A percentile compares a stretch with the other conserved stretches of the same genome.
Evolutionary conservation across 1,140 invertebrate genomes (phyloP).

Genomic region (Drosophila pandora): DNA sequence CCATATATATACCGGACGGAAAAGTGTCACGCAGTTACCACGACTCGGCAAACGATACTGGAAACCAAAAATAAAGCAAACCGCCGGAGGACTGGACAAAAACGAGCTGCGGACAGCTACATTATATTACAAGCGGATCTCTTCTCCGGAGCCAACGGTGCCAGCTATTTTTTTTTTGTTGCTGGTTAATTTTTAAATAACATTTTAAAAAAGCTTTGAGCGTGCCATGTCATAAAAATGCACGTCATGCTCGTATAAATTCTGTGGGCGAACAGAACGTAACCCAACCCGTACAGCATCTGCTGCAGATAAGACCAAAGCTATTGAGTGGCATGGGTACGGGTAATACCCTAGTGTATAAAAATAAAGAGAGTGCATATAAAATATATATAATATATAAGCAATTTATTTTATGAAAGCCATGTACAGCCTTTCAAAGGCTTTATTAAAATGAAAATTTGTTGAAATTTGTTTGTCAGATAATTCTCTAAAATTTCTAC

Average conservation of each 20-base stretch:
- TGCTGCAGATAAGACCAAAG: constrained; percentile 36
- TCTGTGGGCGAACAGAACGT: constrained; percentile 6
- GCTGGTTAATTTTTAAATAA: constrained; percentile 33
- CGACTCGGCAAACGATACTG: constrained; percentile 49
- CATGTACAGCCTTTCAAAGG: no score
- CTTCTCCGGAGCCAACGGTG: constrained; percentile 1
- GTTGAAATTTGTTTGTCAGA: no score
- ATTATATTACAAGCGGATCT: constrained; percentile 46
- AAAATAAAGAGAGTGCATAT: no score
- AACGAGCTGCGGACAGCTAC: constrained; percentile 26
- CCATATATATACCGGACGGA: constrained; percentile 57
- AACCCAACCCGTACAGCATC: constrained; percentile 39
- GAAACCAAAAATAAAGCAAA: not conserved
- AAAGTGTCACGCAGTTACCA: constrained; percentile 60
- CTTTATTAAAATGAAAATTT: no score
- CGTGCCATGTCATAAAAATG: constrained; percentile 68
- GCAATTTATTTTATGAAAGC: not conserved
- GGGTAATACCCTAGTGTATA: constrained; percentile 13
- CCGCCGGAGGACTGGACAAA: constrained; percentile 7
- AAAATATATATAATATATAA: no score
- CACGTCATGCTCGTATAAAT: constrained; percentile 63
- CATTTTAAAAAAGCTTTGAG: constrained; percentile 55
- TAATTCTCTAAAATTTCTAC: no score
- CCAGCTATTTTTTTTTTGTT: not conserved
- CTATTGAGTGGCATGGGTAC: not conserved